phyloP scores from a whole-genome alignment of 2,113 vertebrate species.

The Planiliza haematocheilus region DNA sequence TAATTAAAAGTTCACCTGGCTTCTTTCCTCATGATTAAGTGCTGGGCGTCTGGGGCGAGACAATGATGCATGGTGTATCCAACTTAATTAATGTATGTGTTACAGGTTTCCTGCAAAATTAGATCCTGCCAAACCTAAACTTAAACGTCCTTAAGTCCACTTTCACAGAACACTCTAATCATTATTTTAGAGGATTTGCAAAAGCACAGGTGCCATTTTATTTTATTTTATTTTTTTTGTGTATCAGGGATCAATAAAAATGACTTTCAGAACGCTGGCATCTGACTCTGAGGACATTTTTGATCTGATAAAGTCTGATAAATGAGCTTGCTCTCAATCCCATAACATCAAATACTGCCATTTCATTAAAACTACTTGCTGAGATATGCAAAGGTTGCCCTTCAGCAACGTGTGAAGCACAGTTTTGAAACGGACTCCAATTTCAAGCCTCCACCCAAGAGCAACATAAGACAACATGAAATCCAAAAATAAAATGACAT shows the following conservation, averaged over 20 bases:
- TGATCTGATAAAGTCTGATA: background rate
- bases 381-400: too few relatives aligned
- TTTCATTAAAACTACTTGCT: too few relatives aligned
- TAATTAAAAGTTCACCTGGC: constrained; percentile 57
- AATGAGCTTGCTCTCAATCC: too few relatives aligned
- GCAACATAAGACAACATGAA: too few relatives aligned
- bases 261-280: background rate
- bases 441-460: too few relatives aligned
- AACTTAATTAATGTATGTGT: constrained; percentile 53
- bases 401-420: too few relatives aligned
- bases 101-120: constrained; percentile 33
- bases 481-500: too few relatives aligned
- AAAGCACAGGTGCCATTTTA: background rate
- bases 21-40: constrained; percentile 56
- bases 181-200: constrained; percentile 9
- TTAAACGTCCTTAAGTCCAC: background rate
- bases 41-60: constrained; percentile 32
- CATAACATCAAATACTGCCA: too few relatives aligned
- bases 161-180: background rate
- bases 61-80: constrained; percentile 59
- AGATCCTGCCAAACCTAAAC: constrained; percentile 27
- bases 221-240: constrained; percentile 9
- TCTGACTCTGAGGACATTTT: background rate
- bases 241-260: constrained; percentile 4
- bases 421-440: too few relatives aligned